Evolutionary conservation across 2,888 invertebrate species (phyloP).

Genomic region (Mimas tiliae): DNA sequence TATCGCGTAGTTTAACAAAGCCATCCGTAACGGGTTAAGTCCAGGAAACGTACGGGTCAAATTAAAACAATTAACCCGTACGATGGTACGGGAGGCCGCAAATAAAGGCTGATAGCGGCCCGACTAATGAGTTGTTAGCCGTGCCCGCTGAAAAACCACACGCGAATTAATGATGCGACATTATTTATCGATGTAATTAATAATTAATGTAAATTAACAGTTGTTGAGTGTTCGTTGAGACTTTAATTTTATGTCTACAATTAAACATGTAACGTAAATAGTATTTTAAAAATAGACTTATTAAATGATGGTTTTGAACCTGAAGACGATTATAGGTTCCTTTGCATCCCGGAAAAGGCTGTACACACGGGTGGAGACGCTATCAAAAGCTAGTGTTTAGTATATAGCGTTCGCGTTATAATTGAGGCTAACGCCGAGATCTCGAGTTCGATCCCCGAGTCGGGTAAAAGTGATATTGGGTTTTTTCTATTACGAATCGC

Average conservation of each 20-base stretch:
- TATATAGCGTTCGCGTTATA: too few relatives aligned
- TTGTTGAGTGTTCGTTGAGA: background rate
- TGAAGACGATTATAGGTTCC: too few relatives aligned
- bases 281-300: background rate
- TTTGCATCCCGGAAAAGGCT: too few relatives aligned
- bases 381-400: too few relatives aligned
- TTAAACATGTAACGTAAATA: background rate
- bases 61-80: conserved; percentile 72
- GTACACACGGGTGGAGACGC: too few relatives aligned
- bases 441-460: too few relatives aligned
- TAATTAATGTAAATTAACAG: conserved; percentile 5
- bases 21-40: conserved; percentile 6
- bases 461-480: too few relatives aligned
- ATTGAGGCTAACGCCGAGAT: too few relatives aligned
- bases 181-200: conserved; percentile 35
- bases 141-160: conserved; percentile 68
- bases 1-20: background rate
- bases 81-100: conserved; percentile 53
- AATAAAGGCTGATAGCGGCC: conserved; percentile 61
- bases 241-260: background rate
- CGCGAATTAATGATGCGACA: conserved; percentile 52
- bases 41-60: conserved; percentile 43
- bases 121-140: conserved; percentile 77
- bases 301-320: too few relatives aligned
- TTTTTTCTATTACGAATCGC: too few relatives aligned